phyloP scores from a whole-genome alignment of 2,888 invertebrate species.

The Synanthedon vespiformis region DNA sequence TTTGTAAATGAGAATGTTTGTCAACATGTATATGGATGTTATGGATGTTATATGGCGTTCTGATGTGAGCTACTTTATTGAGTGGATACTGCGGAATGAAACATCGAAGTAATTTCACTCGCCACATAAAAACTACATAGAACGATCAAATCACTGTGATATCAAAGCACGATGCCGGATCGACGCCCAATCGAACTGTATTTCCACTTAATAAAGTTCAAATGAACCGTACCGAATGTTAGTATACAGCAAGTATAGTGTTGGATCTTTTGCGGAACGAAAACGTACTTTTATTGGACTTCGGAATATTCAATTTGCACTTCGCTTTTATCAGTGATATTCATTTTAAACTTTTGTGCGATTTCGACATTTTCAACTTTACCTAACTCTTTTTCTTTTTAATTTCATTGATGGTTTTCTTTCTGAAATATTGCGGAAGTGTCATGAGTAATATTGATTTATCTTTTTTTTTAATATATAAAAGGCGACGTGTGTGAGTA shows the following conservation, averaged over 20 bases:
- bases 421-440: too few relatives aligned
- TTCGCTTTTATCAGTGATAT: neutral
- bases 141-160: neutral
- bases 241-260: slow-evolving; percentile 18
- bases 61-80: too few relatives aligned
- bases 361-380: too few relatives aligned
- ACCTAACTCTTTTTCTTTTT: too few relatives aligned
- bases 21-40: too few relatives aligned
- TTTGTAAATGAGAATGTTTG: too few relatives aligned
- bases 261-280: neutral
- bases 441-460: too few relatives aligned
- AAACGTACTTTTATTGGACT: neutral
- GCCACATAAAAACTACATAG: neutral
- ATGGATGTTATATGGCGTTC: too few relatives aligned
- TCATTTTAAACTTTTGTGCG: neutral
- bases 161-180: slow-evolving; percentile 6
- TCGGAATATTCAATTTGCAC: neutral
- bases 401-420: too few relatives aligned
- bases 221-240: slow-evolving; percentile 49
- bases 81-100: too few relatives aligned
- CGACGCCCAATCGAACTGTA: slow-evolving; percentile 26
- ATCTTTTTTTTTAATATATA: too few relatives aligned
- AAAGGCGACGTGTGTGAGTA: too few relatives aligned
- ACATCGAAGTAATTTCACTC: neutral
- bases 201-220: slow-evolving; percentile 56